Conservation (phyloP, 2,113 vertebrate species). For the Apodemus speciosus region DNA sequence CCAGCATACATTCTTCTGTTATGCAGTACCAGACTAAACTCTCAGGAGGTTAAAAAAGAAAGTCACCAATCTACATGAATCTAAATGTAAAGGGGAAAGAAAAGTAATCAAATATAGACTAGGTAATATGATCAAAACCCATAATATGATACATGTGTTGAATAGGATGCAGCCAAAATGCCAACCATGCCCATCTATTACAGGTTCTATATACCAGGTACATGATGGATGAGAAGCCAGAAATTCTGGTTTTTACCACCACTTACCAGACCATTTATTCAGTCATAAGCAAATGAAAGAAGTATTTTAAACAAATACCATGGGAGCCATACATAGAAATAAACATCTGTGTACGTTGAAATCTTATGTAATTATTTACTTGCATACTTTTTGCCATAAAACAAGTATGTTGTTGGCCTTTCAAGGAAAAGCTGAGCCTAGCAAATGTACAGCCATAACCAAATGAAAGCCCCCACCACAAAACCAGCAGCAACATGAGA, state of each 20-base stretch:
- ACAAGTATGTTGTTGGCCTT: conserved; percentile 7
- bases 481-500: conserved; percentile 16
- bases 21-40: background rate
- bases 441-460: background rate
- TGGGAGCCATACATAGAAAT: conserved; percentile 11
- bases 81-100: conserved; percentile 12
- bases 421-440: conserved; percentile 27
- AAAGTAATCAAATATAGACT: background rate
- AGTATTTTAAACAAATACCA: conserved; percentile 58
- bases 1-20: conserved; percentile 21
- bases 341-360: conserved; percentile 31
- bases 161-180: conserved; percentile 1
- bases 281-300: conserved; percentile 49
- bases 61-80: background rate
- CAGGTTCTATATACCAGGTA: background rate
- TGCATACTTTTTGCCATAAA: conserved; percentile 46
- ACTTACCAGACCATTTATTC: conserved; percentile 50
- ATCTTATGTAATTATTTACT: conserved; percentile 51
- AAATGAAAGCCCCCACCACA: background rate
- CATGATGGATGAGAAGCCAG: conserved; percentile 18
- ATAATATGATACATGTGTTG: background rate
- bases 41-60: conserved; percentile 4
- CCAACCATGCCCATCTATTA: background rate
- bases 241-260: conserved; percentile 4
- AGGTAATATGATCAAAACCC: conserved; percentile 18